Evolutionary conservation across 2,113 vertebrate genomes (phyloP).

Genomic region (Lepus europaeus): DNA sequence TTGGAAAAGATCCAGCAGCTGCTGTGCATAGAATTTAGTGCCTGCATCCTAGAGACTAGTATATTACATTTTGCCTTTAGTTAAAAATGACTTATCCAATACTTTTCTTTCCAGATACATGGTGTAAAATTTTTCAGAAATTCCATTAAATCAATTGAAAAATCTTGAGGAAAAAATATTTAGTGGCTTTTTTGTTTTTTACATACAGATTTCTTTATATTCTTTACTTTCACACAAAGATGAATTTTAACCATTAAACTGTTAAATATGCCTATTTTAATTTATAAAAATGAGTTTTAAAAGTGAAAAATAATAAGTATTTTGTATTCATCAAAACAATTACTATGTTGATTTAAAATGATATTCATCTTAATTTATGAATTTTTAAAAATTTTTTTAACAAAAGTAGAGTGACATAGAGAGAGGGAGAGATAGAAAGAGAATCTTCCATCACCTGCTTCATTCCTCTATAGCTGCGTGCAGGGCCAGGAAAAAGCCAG

Average conservation of each 20-base stretch:
- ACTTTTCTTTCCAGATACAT: not conserved
- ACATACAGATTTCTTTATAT: not conserved
- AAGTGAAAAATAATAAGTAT: slow-evolving; percentile 22
- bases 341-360: slow-evolving; percentile 41
- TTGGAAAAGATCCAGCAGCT: slow-evolving; percentile 43
- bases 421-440: too few relatives aligned
- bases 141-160: not conserved
- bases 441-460: too few relatives aligned
- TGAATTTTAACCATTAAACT: slow-evolving; percentile 5
- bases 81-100: slow-evolving; percentile 38
- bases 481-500: too few relatives aligned
- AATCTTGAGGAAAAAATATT: not conserved
- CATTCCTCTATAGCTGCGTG: too few relatives aligned
- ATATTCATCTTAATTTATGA: not conserved
- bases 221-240: slow-evolving; percentile 9
- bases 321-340: not conserved
- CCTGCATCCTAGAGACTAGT: slow-evolving; percentile 6
- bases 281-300: slow-evolving; percentile 38
- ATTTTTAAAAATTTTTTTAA: too few relatives aligned
- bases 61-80: slow-evolving; percentile 9
- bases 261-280: not conserved
- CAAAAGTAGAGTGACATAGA: too few relatives aligned
- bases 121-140: slow-evolving; percentile 25
- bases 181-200: not conserved
- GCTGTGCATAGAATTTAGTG: slow-evolving; percentile 17